Evolutionary conservation across 2,888 invertebrate species (phyloP).

Genomic region (Busseola fusca): DNA sequence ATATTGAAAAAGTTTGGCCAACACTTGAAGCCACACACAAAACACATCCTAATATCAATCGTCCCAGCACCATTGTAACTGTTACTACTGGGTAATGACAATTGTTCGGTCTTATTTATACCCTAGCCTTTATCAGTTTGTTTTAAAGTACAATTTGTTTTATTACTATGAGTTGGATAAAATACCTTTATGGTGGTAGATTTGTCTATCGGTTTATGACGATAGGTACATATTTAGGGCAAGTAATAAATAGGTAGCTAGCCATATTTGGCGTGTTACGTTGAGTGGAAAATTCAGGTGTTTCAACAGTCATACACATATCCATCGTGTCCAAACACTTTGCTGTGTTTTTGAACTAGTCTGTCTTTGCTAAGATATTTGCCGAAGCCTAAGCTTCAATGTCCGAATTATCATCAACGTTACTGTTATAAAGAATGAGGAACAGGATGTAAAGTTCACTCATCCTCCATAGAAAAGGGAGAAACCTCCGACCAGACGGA

Average conservation of each 20-base stretch:
- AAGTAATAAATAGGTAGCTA: constrained; percentile 13
- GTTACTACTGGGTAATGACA: constrained; percentile 16
- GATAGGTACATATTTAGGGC: constrained; percentile 21
- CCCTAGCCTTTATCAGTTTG: constrained; percentile 41
- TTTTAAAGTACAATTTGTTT: constrained; percentile 37
- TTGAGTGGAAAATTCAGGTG: background rate
- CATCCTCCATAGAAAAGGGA: too few species aligned
- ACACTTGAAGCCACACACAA: constrained; percentile 28
- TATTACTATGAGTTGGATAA: constrained; percentile 15
- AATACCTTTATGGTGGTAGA: constrained; percentile 27
- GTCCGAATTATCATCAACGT: background rate
- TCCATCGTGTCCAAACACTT: background rate
- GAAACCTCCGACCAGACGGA: too few species aligned
- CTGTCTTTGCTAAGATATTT: background rate
- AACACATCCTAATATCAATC: constrained; percentile 20
- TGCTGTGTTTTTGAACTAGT: background rate
- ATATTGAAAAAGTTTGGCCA: constrained; percentile 24
- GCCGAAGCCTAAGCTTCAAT: background rate
- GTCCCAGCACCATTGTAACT: constrained; percentile 26
- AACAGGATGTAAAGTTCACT: too few species aligned
- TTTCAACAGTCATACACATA: background rate
- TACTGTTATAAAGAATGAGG: too few species aligned
- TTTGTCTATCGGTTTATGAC: constrained; percentile 36
- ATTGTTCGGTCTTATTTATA: constrained; percentile 34
- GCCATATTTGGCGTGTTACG: background rate